A percentile compares a stretch with the other conserved stretches of the same genome.
phyloP scores from a whole-genome alignment of 2,797 vertebrate species.

The Cottoperca gobio region DNA sequence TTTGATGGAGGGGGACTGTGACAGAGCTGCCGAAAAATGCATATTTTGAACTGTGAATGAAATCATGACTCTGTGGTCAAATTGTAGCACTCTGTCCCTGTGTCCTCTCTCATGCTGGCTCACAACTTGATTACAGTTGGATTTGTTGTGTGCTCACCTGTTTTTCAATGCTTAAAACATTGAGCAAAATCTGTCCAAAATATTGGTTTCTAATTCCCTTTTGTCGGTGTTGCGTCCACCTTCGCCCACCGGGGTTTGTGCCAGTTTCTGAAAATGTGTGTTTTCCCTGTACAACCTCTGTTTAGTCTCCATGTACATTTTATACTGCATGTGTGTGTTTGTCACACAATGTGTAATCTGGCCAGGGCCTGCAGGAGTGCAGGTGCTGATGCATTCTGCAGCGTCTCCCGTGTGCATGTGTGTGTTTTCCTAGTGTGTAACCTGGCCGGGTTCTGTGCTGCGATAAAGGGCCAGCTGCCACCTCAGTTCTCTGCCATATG shows the following conservation, averaged over 20 bases:
- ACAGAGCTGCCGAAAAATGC: not conserved
- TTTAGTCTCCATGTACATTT: not conserved
- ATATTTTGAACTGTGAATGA: slow-evolving; percentile 1
- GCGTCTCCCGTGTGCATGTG: slow-evolving; percentile 5
- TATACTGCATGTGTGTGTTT: slow-evolving; percentile 10
- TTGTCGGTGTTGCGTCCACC: not conserved
- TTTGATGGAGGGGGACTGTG: not conserved
- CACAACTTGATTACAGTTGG: not conserved
- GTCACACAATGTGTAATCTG: slow-evolving; percentile 22
- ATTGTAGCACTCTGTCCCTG: not conserved
- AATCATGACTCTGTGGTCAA: slow-evolving; percentile 11
- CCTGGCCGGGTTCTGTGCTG: slow-evolving; percentile 29
- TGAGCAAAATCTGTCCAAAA: not conserved
- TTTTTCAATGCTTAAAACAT: not conserved
- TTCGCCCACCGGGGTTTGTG: not conserved
- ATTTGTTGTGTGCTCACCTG: not conserved
- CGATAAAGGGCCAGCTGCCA: slow-evolving; percentile 63
- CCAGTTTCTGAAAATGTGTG: slow-evolving; percentile 3
- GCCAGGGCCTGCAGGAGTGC: slow-evolving; percentile 1
- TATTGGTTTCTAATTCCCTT: slow-evolving; percentile 7
- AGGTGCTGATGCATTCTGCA: slow-evolving; percentile 27
- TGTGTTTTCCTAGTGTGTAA: slow-evolving; percentile 26
- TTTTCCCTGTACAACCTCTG: not conserved
- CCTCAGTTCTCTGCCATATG: slow-evolving; percentile 58
- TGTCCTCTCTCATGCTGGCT: not conserved